Conservation (phyloP, 2,113 vertebrate genomes). For the Passer domesticus region DNA sequence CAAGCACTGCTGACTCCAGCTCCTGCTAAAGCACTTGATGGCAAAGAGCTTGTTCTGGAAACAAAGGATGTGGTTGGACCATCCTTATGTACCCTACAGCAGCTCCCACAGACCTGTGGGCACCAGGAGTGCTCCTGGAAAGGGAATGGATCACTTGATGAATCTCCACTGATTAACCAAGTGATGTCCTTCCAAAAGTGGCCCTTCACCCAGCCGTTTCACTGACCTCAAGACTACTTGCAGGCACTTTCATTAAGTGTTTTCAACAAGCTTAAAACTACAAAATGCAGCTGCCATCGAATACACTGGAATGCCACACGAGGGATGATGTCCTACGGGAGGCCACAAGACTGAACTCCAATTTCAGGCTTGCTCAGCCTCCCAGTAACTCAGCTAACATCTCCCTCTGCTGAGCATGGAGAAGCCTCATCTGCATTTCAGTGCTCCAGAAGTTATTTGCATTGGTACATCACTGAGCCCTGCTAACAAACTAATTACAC, state of each 20-base stretch:
- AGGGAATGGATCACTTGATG: background rate
- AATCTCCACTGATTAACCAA: background rate
- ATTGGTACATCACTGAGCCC: background rate
- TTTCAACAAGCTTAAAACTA: background rate
- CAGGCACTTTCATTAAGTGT: background rate
- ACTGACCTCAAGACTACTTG: background rate
- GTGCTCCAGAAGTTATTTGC: background rate
- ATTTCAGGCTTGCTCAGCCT: background rate
- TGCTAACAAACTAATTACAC: background rate
- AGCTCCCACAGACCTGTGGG: background rate
- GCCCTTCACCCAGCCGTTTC: background rate
- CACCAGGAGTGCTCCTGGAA: background rate
- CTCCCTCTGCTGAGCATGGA: background rate
- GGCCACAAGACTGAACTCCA: background rate
- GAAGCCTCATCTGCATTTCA: background rate
- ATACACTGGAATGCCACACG: fast-evolving
- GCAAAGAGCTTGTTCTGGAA: background rate
- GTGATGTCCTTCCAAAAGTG: background rate
- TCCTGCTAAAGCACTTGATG: background rate
- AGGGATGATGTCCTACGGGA: background rate
- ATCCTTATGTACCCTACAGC: background rate
- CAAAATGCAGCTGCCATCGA: background rate
- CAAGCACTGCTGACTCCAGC: background rate
- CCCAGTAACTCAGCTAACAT: background rate
- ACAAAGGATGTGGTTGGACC: background rate